phyloP scores from a whole-genome alignment of 2,888 invertebrate species.

The Coelinius sp. region DNA sequence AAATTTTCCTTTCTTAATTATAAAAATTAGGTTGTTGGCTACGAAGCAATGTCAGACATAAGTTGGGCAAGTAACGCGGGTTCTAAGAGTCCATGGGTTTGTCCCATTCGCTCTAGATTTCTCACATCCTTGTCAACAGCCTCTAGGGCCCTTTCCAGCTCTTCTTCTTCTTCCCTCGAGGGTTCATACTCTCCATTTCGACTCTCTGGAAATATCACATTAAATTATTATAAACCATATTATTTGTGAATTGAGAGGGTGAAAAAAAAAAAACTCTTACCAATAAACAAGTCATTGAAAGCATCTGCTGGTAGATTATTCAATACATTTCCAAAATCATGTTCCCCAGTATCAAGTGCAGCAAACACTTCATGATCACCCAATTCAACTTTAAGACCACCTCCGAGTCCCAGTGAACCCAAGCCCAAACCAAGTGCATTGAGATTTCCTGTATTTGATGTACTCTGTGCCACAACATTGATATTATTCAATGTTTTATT shows the following conservation, averaged over 20 bases:
- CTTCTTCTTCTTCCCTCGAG: slow-evolving; percentile 87
- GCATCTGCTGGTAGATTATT: slow-evolving; percentile 86
- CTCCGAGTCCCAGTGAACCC: slow-evolving; percentile 47
- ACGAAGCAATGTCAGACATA: slow-evolving; percentile 70
- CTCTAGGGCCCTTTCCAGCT: slow-evolving; percentile 87
- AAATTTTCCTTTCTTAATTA: slow-evolving; percentile 22
- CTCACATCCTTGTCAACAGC: slow-evolving; percentile 83
- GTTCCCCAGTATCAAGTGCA: slow-evolving; percentile 75
- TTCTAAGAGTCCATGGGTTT: slow-evolving; percentile 75
- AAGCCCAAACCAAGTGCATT: slow-evolving; percentile 60
- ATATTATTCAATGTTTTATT: slow-evolving; percentile 66
- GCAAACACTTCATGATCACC: slow-evolving; percentile 69
- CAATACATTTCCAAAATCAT: slow-evolving; percentile 83
- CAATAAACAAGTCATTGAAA: slow-evolving; percentile 86
- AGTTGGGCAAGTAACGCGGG: slow-evolving; percentile 72
- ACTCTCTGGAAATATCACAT: slow-evolving; percentile 71
- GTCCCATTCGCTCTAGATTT: slow-evolving; percentile 79
- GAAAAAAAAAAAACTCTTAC: slow-evolving; percentile 67
- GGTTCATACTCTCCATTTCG: slow-evolving; percentile 82
- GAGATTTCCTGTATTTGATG: slow-evolving; percentile 58
- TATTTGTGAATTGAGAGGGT: background rate
- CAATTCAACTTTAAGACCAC: slow-evolving; percentile 65
- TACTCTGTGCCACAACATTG: slow-evolving; percentile 57
- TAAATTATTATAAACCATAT: no score
- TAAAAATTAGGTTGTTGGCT: slow-evolving; percentile 59